phyloP scores from a whole-genome alignment of 2,113 vertebrate genomes.

The Elaphurus davidianus region DNA sequence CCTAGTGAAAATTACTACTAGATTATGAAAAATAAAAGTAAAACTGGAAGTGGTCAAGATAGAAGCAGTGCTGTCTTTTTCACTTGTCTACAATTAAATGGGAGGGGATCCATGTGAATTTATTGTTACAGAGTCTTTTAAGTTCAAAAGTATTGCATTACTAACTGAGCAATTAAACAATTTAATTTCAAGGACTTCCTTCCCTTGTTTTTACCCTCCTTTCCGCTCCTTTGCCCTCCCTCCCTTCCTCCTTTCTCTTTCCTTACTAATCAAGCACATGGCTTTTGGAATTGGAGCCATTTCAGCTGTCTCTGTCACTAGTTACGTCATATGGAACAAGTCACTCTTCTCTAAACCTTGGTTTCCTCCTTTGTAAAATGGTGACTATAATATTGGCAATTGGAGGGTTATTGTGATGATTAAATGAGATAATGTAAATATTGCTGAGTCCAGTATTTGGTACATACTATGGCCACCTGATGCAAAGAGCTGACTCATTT shows the following conservation, averaged over 20 bases:
- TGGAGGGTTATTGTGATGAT: background rate
- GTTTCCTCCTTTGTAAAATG: background rate
- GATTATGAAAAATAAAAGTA: background rate
- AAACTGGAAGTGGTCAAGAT: background rate
- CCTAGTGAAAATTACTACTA: background rate
- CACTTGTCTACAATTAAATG: background rate
- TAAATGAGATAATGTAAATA: background rate
- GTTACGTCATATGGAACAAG: background rate
- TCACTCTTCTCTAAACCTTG: background rate
- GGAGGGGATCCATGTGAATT: background rate
- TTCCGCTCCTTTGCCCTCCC: too few relatives aligned
- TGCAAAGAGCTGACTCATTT: background rate
- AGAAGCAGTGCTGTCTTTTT: background rate
- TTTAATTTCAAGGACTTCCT: background rate
- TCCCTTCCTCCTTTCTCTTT: background rate
- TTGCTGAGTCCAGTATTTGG: background rate
- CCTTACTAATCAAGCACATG: background rate
- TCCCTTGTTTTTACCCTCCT: background rate
- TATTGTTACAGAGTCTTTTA: background rate
- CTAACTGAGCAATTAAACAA: background rate
- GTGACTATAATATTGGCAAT: background rate
- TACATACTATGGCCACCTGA: background rate
- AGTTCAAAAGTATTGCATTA: background rate
- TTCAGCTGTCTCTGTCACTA: background rate
- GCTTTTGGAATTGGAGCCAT: background rate